Conservation (phyloP, 2,113 vertebrate genomes). For the Mellivora capensis region DNA sequence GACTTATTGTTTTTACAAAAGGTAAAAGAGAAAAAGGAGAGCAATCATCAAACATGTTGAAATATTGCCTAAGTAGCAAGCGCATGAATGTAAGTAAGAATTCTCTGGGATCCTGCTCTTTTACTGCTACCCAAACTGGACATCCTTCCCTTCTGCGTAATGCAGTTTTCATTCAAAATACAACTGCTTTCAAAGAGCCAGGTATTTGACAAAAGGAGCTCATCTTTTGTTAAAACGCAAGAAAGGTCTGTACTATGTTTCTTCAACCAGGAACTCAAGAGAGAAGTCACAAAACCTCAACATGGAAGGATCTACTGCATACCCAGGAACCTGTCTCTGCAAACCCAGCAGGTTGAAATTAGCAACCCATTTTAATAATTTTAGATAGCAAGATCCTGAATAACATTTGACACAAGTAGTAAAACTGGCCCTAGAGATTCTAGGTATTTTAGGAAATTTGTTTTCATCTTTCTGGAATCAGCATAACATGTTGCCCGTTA, state of each 20-base stretch:
- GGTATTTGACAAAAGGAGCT: constrained; percentile 22
- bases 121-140: neutral
- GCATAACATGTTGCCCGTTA: neutral
- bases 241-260: neutral
- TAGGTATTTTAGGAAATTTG: constrained; percentile 25
- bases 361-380: neutral
- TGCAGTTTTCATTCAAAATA: constrained; percentile 56
- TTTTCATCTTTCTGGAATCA: neutral
- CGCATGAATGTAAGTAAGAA: constrained; percentile 42
- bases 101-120: constrained; percentile 33
- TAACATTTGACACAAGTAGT: neutral
- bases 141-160: constrained; percentile 18
- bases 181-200: constrained; percentile 66
- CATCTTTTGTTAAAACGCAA: neutral
- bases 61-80: constrained; percentile 47
- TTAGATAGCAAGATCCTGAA: neutral
- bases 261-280: neutral
- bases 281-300: neutral
- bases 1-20: constrained; percentile 4
- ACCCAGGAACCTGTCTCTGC: neutral
- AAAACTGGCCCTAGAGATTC: neutral
- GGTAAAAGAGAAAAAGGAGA: neutral
- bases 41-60: constrained; percentile 35
- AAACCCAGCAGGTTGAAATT: neutral
- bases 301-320: neutral